These are phyloP conservation scores for Cheilosia urbana DNA, from an alignment of 2,888 invertebrate species.

Conservation along the genomic window DNA sequence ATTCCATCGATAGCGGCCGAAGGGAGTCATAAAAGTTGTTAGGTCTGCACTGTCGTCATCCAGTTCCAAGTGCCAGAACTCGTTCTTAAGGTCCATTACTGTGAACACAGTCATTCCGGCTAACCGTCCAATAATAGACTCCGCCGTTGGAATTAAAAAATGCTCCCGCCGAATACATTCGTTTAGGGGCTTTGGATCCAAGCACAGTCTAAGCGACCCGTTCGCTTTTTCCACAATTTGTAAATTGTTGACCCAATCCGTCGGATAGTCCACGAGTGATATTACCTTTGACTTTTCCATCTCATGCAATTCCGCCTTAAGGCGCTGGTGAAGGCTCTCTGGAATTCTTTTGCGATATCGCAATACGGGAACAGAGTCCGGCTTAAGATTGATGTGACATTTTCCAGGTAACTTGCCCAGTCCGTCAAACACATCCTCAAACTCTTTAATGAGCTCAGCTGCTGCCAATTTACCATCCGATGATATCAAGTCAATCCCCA, in stretches of 20 bases:
- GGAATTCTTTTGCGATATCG: constrained; percentile 76
- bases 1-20: constrained; percentile 33
- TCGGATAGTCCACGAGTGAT: constrained; percentile 57
- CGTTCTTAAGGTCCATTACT: too few species aligned
- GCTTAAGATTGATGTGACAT: constrained; percentile 58
- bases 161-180: too few species aligned
- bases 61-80: too few species aligned
- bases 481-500: constrained; percentile 21
- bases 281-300: constrained; percentile 56
- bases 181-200: too few species aligned
- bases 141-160: too few species aligned
- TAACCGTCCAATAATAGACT: too few species aligned
- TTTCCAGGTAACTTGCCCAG: constrained; percentile 68
- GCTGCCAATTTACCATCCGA: constrained; percentile 25
- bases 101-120: too few species aligned
- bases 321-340: constrained; percentile 51
- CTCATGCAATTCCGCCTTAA: constrained; percentile 54
- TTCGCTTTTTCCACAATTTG: too few species aligned
- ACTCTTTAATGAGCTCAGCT: constrained; percentile 20
- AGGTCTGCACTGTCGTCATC: constrained; percentile 56
- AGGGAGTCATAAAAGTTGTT: constrained; percentile 64
- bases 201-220: too few species aligned
- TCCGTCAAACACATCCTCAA: constrained; percentile 59
- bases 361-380: constrained; percentile 67
- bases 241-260: too few species aligned